phyloP scores from a whole-genome alignment of 1,140 invertebrate species.

The Drosophila sturtevanti region DNA sequence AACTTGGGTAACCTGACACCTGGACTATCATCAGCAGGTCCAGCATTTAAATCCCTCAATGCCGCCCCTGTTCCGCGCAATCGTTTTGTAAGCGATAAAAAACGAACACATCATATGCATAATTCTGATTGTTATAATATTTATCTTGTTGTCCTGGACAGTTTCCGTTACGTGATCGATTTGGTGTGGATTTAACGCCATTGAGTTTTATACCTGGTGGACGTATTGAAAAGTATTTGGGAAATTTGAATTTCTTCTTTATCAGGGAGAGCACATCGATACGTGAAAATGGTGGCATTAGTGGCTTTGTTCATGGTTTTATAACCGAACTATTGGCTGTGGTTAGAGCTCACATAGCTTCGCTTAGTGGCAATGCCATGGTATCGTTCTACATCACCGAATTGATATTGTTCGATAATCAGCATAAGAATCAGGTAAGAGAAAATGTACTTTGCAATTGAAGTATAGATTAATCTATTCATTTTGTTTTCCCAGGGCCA shows the following conservation, averaged over 20 bases:
- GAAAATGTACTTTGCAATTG: not conserved
- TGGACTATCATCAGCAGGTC: slow-evolving; percentile 29
- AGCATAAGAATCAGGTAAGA: slow-evolving; percentile 97
- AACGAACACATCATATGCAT: not conserved
- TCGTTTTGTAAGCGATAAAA: slow-evolving; percentile 50
- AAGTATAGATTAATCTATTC: not conserved
- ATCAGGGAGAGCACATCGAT: slow-evolving; percentile 97
- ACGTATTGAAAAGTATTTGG: slow-evolving; percentile 92
- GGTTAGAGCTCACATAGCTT: slow-evolving; percentile 94
- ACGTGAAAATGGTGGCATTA: slow-evolving; percentile 94
- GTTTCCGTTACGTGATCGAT: slow-evolving; percentile 86
- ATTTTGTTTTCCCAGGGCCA: slow-evolving; percentile 91
- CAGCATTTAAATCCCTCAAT: slow-evolving; percentile 37
- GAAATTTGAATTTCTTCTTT: slow-evolving; percentile 97
- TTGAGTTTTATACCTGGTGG: slow-evolving; percentile 92
- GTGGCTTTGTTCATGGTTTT: slow-evolving; percentile 96
- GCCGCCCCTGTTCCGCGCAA: slow-evolving; percentile 29
- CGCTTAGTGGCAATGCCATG: slow-evolving; percentile 97
- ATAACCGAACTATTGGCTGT: slow-evolving; percentile 95
- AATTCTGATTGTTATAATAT: not conserved
- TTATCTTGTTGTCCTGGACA: slow-evolving; percentile 50
- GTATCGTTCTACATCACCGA: slow-evolving; percentile 96
- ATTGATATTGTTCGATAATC: slow-evolving; percentile 94
- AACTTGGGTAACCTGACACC: slow-evolving; percentile 25
- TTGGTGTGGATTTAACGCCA: slow-evolving; percentile 93